Percentiles rank a stretch among this genome's conserved stretches.
Evolutionary conservation across 1,140 invertebrate species (phyloP).

Genomic region (Doryteuthis pealeii): DNA sequence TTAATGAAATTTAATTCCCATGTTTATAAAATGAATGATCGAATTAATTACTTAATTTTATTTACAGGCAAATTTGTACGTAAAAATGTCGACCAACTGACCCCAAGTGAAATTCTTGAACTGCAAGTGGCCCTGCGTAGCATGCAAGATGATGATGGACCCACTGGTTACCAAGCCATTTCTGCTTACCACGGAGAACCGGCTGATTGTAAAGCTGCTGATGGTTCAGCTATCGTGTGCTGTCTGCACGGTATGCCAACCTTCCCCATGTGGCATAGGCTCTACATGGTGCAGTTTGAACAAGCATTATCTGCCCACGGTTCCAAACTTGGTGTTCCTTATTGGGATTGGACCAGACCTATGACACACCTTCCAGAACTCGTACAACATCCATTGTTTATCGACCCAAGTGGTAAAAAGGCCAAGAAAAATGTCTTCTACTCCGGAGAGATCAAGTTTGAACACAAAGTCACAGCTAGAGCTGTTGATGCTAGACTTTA

Average conservation of each 20-base stretch:
- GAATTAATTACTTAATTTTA: too few relatives aligned
- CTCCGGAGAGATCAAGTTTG: constrained; percentile 21
- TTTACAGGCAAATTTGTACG: constrained; percentile 15
- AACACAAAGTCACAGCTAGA: constrained; percentile 21
- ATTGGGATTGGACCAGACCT: constrained; percentile 14
- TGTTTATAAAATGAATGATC: too few relatives aligned
- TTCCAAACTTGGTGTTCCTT: constrained; percentile 6
- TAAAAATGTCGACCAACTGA: constrained; percentile 22
- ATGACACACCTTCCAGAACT: constrained; percentile 9
- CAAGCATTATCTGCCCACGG: constrained; percentile 11
- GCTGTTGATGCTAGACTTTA: constrained; percentile 30
- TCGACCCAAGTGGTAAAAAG: constrained; percentile 15
- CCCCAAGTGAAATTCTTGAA: constrained; percentile 14
- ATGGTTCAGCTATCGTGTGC: constrained; percentile 21
- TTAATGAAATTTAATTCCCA: too few relatives aligned
- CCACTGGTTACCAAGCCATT: constrained; percentile 21
- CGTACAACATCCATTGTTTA: constrained; percentile 20
- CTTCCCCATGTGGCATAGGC: constrained; percentile 35
- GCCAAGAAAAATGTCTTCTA: constrained; percentile 27
- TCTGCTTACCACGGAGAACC: constrained; percentile 32
- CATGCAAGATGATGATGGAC: constrained; percentile 18
- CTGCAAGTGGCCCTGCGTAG: constrained; percentile 19
- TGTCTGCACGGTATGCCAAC: constrained; percentile 31
- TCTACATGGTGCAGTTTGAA: constrained; percentile 27
- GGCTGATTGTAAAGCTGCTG: constrained; percentile 19